Percentiles rank a stretch among this genome's conserved stretches.
These are phyloP conservation scores for Petromus typicus DNA, from an alignment of 2,113 vertebrate species.

Conservation along the genomic window DNA sequence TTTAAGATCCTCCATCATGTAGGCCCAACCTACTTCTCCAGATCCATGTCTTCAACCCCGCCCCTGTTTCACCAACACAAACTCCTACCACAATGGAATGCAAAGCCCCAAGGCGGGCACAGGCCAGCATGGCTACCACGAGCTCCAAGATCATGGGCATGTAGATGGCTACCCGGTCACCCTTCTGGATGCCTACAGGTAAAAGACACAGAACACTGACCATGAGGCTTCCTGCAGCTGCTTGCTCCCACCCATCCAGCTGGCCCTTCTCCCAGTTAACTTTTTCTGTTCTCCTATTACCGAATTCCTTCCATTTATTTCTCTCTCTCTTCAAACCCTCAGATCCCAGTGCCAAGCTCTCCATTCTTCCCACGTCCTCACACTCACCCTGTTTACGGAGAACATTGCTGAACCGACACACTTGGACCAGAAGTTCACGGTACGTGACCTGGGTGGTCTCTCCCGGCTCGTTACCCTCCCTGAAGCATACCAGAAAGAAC, in stretches of 20 bases:
- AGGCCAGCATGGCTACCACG: slow-evolving; percentile 97
- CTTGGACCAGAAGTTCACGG: slow-evolving; percentile 92
- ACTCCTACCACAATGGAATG: slow-evolving; percentile 96
- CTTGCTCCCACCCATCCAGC: background rate
- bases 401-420: slow-evolving; percentile 96
- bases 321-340: slow-evolving; percentile 3
- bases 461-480: slow-evolving; percentile 97
- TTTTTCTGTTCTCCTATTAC: slow-evolving; percentile 14
- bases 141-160: slow-evolving; percentile 98
- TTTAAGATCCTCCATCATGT: slow-evolving; percentile 24
- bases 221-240: background rate
- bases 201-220: slow-evolving; percentile 45
- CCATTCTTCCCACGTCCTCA: background rate
- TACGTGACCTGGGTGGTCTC: slow-evolving; percentile 93
- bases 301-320: slow-evolving; percentile 36
- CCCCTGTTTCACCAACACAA: background rate
- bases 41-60: background rate
- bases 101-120: slow-evolving; percentile 94
- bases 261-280: background rate
- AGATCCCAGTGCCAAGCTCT: background rate
- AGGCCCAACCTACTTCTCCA: slow-evolving; percentile 51
- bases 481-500: slow-evolving; percentile 81
- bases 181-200: slow-evolving; percentile 92
- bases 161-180: slow-evolving; percentile 96
- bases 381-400: slow-evolving; percentile 79